phyloP scores from a whole-genome alignment of 2,888 invertebrate genomes.

The Dione vanillae region DNA sequence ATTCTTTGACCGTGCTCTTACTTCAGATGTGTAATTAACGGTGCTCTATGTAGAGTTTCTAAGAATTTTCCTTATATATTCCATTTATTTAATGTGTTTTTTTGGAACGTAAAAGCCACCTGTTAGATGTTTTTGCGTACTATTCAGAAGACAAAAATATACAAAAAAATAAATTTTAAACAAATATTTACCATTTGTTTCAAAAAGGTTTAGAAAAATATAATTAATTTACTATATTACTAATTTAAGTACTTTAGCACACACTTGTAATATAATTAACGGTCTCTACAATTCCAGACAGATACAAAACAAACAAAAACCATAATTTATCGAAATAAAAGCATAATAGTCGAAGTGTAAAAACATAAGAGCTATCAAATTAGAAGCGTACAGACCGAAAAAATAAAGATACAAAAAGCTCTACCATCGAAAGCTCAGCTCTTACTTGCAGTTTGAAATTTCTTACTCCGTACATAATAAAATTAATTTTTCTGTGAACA shows the following conservation, averaged over 20 bases:
- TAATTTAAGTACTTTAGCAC: neutral
- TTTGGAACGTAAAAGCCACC: too few species aligned
- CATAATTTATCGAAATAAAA: conserved; percentile 5
- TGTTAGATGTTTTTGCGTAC: too few species aligned
- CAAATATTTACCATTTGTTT: neutral
- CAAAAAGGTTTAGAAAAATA: neutral
- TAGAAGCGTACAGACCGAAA: conserved; percentile 57
- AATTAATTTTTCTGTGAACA: conserved; percentile 33
- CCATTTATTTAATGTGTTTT: too few species aligned
- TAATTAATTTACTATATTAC: neutral
- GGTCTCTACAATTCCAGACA: conserved; percentile 7
- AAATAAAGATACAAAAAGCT: conserved; percentile 52
- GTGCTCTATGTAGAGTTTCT: too few species aligned
- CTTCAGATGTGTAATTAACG: too few species aligned
- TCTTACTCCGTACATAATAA: conserved; percentile 47
- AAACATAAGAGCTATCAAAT: conserved; percentile 60
- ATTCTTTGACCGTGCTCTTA: too few species aligned
- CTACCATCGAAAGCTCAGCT: conserved; percentile 40
- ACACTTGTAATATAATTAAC: conserved; percentile 3
- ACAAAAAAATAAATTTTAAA: neutral
- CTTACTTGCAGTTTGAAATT: conserved; percentile 41
- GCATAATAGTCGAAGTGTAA: conserved; percentile 31
- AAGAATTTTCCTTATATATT: too few species aligned
- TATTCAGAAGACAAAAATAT: neutral
- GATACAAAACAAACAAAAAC: neutral